Base-by-base conservation (phyloP, 1,140 invertebrate species). In the Drosophila nebulosa region DNA sequence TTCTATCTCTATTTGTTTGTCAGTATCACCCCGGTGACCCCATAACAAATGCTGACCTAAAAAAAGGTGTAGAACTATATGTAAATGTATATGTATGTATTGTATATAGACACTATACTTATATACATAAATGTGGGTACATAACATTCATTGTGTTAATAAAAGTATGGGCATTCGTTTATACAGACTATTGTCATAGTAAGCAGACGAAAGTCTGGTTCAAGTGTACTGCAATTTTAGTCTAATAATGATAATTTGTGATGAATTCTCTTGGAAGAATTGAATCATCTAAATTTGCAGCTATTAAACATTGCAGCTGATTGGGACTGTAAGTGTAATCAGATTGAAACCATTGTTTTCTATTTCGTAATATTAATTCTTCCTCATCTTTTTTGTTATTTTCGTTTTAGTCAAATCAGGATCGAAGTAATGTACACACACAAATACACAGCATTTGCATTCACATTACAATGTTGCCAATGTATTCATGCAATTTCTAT, bases 41-140 rank as follows among this genome's bases (percentile, higher is more conserved):
- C 35, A 32, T 36, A 22, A 36, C 52, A 36, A 64, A 61, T 53
- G 42, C 58, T 74, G 71, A 74, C 72, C 71, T 65, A 39, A 61
- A 74, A 66, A 68, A 24, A 36, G 57, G 7, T 14, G 26, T 46
- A 12, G 16, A 21, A 16, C 7, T 39, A 14, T 27, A 51, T 24
- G 39, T 51, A 18, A 18, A 6, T 32, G 9, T 9, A 32, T 10
- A 32, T 12, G 10, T 21, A 46, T 9, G 7, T 21, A 21, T 9
- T 9, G 7, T 10, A 16, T 42, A 18, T 18, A 21, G 1, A 16
- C 12, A 26, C 4, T 26, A 26, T 26, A 26, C 24, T 3, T 26
- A 26, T 4, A 26, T 26, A 26, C 4, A 26, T 26, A 26, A 26
- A 26, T 26, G 24, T 26, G 2, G 4, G 2, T 4, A 26, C 4